Base-by-base conservation (phyloP, 2,113 vertebrate species). In the Psittacula cyanocephala region DNA sequence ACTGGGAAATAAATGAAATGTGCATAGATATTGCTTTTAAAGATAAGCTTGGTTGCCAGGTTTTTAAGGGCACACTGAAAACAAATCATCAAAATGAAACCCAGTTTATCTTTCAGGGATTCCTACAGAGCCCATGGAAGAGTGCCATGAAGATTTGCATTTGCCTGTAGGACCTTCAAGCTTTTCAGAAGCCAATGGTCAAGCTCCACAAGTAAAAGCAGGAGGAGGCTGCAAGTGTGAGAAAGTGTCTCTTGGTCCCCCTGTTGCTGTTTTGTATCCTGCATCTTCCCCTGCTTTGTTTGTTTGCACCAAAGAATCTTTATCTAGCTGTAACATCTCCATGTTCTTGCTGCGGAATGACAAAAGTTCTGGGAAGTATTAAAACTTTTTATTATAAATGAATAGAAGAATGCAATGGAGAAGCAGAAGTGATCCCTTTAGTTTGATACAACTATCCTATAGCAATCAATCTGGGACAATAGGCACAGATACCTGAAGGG, bases 1-100 rank as follows among this genome's bases (percentile, higher is more conserved):
- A 52, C 72, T 75, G 60, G 79, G 69, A 96, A 93, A 96, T 90
- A 95, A 94, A 96, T 88, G 71, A 93, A 91, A 96, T 83, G 82
- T 95, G 55, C 82, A 91, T 78, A 90, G 88, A 78, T 93, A 93
- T 16, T 81, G 46, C 43, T 86, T 95, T 89, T 88, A 94, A 86
- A 93, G 76, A 83, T 74, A 91, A 94, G 90, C 68, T 81, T 78
- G 10, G 41, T 83, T 90, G 29, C 68, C 65, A 67, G 68, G 31
- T 72, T 89, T 95, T 95, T 85, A 91, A 94, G 64, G 46, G 60
- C 2, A 2, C 9, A 8, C 39, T 71, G 72, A 71, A 91, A 86
- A 74, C 55, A 94, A 91, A 47, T 8, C 59, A 50, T 35, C 0
- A 2, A 91, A 89, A 82, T 43, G 49, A 93, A 93, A 86, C 35